phyloP scores from a whole-genome alignment of 2,888 invertebrate species.

The Volucella inflata region DNA sequence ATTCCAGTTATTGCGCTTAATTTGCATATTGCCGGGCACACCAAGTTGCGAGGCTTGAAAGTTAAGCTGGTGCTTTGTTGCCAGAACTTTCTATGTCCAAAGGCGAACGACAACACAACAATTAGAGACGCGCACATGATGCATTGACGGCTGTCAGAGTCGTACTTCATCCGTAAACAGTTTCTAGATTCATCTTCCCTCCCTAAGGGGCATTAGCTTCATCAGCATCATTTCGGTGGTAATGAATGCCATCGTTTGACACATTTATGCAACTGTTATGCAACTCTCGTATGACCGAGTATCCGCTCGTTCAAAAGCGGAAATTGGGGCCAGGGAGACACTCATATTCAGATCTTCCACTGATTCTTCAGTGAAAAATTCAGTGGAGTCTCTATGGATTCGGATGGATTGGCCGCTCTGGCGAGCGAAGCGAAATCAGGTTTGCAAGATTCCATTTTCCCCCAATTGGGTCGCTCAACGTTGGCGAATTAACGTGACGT shows the following conservation, averaged over 20 bases:
- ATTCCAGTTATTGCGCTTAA: conserved; percentile 54
- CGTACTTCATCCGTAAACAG: conserved; percentile 17
- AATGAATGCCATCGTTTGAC: conserved; percentile 53
- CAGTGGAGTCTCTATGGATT: conserved; percentile 1
- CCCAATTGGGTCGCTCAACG: conserved; percentile 69
- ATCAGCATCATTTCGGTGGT: conserved; percentile 9
- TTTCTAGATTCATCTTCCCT: conserved; percentile 20
- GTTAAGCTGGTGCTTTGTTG: not conserved
- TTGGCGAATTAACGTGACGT: conserved; percentile 67
- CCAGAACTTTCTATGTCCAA: not conserved
- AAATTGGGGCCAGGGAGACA: not conserved
- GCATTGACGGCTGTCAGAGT: conserved; percentile 43
- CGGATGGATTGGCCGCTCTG: conserved; percentile 4
- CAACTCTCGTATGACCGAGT: conserved; percentile 41
- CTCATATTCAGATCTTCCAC: conserved; percentile 4
- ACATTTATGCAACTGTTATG: conserved; percentile 62
- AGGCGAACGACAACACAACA: conserved; percentile 37
- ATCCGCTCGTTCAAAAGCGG: not conserved
- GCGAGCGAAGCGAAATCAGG: conserved; percentile 36
- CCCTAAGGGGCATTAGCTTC: conserved; percentile 22
- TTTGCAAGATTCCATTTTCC: conserved; percentile 63
- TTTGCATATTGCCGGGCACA: conserved; percentile 28
- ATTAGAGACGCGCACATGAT: conserved; percentile 59
- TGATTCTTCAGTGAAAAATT: too few species aligned
- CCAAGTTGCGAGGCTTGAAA: too few species aligned